Percentiles rank a stretch among this genome's conserved stretches.
These are phyloP conservation scores for Lagorchestes hirsutus DNA, from an alignment of 2,797 vertebrate species.

Conservation along the genomic window DNA sequence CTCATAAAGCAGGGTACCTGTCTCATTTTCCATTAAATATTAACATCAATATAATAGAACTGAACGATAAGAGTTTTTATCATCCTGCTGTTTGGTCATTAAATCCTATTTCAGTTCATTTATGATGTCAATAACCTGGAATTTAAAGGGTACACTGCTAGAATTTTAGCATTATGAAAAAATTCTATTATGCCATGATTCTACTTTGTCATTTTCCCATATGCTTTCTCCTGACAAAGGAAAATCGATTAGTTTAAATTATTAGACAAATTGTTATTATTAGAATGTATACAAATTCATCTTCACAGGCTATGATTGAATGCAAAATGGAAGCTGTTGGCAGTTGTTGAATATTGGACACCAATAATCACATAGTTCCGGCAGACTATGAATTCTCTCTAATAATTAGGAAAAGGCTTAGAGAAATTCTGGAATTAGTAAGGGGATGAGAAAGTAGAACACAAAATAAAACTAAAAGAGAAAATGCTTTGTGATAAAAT, in stretches of 20 bases:
- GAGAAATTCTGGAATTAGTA: constrained; percentile 2
- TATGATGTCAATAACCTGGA: constrained; percentile 61
- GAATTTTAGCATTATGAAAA: constrained; percentile 25
- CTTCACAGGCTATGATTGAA: neutral
- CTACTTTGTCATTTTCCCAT: constrained; percentile 16
- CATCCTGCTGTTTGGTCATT: constrained; percentile 59
- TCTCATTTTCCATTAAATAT: constrained; percentile 81
- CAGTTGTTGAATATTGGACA: neutral
- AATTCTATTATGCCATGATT: neutral
- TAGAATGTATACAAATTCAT: neutral
- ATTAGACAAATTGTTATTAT: constrained; percentile 31
- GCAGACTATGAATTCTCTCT: neutral
- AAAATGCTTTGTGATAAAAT: neutral
- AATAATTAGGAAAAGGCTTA: neutral
- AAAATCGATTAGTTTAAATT: neutral
- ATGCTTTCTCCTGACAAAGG: neutral
- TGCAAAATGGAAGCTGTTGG: constrained; percentile 16
- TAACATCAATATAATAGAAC: constrained; percentile 75
- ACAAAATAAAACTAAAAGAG: neutral
- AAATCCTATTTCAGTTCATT: constrained; percentile 59
- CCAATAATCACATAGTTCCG: neutral
- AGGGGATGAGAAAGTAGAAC: neutral
- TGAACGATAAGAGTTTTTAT: constrained; percentile 65
- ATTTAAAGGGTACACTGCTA: neutral
- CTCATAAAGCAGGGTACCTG: constrained; percentile 77